Percentiles rank a stretch among this genome's conserved stretches.
phyloP scores from a whole-genome alignment of 2,113 vertebrate genomes.

The Canis aureus region DNA sequence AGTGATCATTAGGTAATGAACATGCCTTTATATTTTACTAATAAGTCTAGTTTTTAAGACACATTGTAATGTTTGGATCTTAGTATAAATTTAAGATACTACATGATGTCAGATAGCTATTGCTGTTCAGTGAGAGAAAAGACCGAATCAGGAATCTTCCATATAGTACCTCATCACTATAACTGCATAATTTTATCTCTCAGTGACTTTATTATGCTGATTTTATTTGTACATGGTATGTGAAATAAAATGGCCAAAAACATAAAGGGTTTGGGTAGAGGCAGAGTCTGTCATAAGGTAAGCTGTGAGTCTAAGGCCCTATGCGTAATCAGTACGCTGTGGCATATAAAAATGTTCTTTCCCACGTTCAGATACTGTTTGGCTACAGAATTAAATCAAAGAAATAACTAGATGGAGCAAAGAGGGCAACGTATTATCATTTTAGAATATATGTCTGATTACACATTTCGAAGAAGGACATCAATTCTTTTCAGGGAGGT shows the following conservation, averaged over 20 bases:
- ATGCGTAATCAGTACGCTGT: not conserved
- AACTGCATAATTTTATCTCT: not conserved
- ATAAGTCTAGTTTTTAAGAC: not conserved
- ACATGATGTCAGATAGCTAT: not conserved
- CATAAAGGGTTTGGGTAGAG: not conserved
- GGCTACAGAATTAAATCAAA: constrained; percentile 40
- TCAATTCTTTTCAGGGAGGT: not conserved
- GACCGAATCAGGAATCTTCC: not conserved
- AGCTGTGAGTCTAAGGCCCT: not conserved
- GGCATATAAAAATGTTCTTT: not conserved
- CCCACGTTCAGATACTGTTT: not conserved
- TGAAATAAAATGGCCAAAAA: not conserved
- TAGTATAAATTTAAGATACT: not conserved
- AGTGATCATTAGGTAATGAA: not conserved
- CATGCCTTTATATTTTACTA: constrained; percentile 1
- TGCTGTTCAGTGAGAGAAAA: not conserved
- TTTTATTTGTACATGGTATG: not conserved
- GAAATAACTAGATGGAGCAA: not conserved
- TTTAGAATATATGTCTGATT: not conserved
- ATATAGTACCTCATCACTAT: not conserved
- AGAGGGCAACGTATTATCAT: not conserved
- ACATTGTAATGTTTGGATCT: not conserved
- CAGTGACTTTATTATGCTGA: not conserved
- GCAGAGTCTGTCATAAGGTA: not conserved
- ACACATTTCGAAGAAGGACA: not conserved